Conservation (phyloP, 2,113 vertebrate species). For the Clarias batrachus region DNA sequence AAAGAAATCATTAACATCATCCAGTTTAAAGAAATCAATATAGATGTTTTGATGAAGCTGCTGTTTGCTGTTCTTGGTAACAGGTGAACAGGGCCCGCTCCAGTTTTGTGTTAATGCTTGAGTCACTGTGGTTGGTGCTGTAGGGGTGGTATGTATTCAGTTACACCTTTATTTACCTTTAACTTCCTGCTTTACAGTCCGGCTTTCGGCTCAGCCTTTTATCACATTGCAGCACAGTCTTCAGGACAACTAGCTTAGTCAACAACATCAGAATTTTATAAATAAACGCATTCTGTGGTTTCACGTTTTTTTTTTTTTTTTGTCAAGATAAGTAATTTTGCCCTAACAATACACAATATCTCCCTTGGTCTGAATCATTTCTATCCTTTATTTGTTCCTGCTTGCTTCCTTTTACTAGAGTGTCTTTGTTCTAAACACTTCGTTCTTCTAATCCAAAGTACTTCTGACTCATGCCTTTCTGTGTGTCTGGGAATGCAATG, state of each 20-base stretch:
- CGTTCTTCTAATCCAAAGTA: neutral
- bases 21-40: neutral
- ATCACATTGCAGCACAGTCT: neutral
- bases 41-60: neutral
- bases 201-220: conserved; percentile 10
- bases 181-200: conserved; percentile 8
- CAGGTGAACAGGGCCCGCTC: neutral
- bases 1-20: neutral
- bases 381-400: neutral
- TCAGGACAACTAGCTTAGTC: neutral
- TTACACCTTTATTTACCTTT: conserved; percentile 38
- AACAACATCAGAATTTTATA: neutral
- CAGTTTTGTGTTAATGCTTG: conserved; percentile 1
- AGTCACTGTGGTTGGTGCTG: conserved; percentile 20
- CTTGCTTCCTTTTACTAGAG: neutral
- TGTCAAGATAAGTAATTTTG: neutral
- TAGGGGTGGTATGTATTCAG: neutral
- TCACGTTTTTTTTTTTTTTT: neutral
- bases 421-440: neutral
- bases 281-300: conserved; percentile 1
- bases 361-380: neutral
- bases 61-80: conserved; percentile 4
- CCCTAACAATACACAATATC: neutral
- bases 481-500: neutral
- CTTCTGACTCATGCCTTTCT: neutral